Evolutionary conservation across 2,888 invertebrate genomes (phyloP), one percentile per base, ranked within the genome.

Genomic region (Diadegma fenestrale): DNA sequence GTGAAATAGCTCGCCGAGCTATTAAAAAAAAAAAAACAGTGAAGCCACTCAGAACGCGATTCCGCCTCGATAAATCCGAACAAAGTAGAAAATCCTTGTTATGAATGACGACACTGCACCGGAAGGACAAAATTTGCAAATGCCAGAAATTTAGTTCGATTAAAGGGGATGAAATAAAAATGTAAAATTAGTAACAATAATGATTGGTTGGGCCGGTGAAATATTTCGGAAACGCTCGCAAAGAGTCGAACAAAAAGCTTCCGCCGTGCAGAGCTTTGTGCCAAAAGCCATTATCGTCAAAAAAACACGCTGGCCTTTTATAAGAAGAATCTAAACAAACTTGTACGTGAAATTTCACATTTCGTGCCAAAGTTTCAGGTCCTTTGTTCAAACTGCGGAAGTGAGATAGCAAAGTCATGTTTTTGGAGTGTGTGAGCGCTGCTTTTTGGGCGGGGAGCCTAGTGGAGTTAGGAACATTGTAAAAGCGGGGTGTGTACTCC

Each of bases 401-500:
- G 75, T n/a, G 30, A 45, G 33, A 48, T 19, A 7, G 33, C 26
- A 33, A 19, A 33, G 51, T 22, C 19, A 19, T 48, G 19, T 12
- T 75, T 33, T 30, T n/a, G 22, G 30, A 63, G 43, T 45, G n/a
- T 45, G 37, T 7, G 10, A 37, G 37, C 6, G 33, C 33, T 10
- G 5, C 69, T 7, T 64, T 75, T 54, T 17, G 37, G 30, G 26
- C 41, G 8, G 0, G 37, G 33, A 14, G 10, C 2, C 33, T 33
- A 19, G 33, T 76, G n/a, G 26, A 43, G 45, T 78, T 82, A 73
- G 73, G 37, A 22, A 76, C 58, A 69, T 84, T 80, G 76, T 76
- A 80, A 76, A 84, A 84, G 80, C 69, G 63, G 71, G 43, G 66
- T 45, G 63, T 76, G 76, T 64, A 51, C 10, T 45, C 69, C 63